phyloP scores from a whole-genome alignment of 2,113 vertebrate species.

The Nycticryphes semicollaris region DNA sequence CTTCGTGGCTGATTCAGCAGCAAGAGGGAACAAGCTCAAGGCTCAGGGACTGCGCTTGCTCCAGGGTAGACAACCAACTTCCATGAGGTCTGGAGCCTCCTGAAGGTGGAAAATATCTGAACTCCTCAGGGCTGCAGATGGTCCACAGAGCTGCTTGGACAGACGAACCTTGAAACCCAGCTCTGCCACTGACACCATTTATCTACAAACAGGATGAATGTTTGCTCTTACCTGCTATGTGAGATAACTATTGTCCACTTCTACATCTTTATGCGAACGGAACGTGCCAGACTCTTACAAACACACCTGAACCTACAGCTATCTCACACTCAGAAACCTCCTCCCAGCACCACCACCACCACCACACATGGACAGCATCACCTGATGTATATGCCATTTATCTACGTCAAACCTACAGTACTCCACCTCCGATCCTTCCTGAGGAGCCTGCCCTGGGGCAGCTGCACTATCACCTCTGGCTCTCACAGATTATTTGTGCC shows the following conservation, averaged over 20 bases:
- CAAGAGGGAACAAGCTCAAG: background rate
- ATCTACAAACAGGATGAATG: background rate
- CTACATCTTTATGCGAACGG: fast-evolving
- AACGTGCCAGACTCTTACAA: background rate
- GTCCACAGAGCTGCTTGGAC: background rate
- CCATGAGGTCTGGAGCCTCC: background rate
- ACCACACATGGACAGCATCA: background rate
- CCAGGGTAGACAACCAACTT: background rate
- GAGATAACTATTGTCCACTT: background rate
- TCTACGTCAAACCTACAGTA: background rate
- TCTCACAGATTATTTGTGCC: background rate
- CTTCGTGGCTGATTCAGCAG: background rate
- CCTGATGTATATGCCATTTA: fast-evolving
- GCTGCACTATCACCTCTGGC: background rate
- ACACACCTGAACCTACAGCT: background rate
- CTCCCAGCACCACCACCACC: background rate
- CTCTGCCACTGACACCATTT: background rate
- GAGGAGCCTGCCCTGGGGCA: background rate
- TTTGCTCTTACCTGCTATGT: background rate
- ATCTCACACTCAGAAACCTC: background rate
- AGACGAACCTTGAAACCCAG: background rate
- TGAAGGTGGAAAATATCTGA: background rate
- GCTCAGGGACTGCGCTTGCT: background rate
- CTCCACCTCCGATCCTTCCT: background rate
- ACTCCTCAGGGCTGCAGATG: background rate